A percentile compares a stretch with the other conserved stretches of the same genome.
phyloP scores from a whole-genome alignment of 92 coral and sea anemone species.

The Micromussa lordhowensis region DNA sequence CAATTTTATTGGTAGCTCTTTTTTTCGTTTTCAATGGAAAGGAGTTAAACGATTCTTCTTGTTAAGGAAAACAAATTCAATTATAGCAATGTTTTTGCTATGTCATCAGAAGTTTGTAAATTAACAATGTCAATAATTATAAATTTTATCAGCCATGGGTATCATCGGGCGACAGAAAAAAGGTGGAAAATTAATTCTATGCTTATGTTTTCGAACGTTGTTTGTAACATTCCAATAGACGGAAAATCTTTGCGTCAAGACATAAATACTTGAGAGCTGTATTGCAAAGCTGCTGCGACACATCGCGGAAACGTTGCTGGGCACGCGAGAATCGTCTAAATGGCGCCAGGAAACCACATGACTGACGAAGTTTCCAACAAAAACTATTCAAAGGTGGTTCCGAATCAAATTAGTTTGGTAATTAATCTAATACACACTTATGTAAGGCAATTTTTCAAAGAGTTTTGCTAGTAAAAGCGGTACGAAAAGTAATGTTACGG shows the following conservation, averaged over 20 bases:
- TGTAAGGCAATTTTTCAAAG: background rate
- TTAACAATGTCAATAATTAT: background rate
- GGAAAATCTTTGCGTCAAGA: background rate
- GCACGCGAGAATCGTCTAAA: background rate
- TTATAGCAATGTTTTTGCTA: background rate
- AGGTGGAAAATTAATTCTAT: background rate
- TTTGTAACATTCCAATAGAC: background rate
- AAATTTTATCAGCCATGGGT: background rate
- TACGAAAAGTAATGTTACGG: background rate
- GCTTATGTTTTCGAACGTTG: background rate
- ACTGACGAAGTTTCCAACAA: background rate
- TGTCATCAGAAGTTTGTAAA: slow-evolving; percentile 5
- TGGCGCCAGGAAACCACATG: slow-evolving; percentile 13
- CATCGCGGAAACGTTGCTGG: slow-evolving; percentile 2
- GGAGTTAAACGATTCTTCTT: background rate
- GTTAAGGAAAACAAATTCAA: background rate
- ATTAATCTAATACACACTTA: background rate
- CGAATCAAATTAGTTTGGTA: slow-evolving; percentile 28
- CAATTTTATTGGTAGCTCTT: background rate
- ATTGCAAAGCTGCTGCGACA: background rate
- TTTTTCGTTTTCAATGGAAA: background rate
- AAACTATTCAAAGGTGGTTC: background rate
- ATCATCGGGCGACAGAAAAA: background rate
- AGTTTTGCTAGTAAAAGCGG: background rate
- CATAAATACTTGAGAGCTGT: background rate